Conservation (phyloP, 1,140 invertebrate genomes). For the Babylonia areolata region DNA sequence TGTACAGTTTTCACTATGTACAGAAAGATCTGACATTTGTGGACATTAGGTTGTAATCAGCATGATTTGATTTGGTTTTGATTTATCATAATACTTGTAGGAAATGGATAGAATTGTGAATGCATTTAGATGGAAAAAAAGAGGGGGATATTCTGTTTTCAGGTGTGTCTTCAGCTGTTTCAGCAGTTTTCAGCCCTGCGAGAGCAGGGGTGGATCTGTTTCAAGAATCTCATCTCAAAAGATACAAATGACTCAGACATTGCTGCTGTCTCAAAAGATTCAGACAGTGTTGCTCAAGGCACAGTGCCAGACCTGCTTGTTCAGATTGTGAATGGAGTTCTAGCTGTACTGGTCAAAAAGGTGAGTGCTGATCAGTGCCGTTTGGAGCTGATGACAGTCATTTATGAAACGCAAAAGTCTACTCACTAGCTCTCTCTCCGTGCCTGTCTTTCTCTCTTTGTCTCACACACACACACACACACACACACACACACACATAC, state of each 20-base stretch:
- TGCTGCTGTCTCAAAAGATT: neutral
- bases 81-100: too few relatives aligned
- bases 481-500: neutral
- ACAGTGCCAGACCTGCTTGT: neutral
- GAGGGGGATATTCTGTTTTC: neutral
- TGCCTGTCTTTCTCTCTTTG: too few relatives aligned
- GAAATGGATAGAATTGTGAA: too few relatives aligned
- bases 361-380: neutral
- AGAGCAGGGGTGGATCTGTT: neutral
- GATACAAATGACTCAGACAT: too few relatives aligned
- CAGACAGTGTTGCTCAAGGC: neutral
- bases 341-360: neutral
- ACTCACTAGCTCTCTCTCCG: too few relatives aligned
- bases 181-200: constrained; percentile 46
- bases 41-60: too few relatives aligned
- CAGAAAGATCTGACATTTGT: too few relatives aligned
- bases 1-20: too few relatives aligned
- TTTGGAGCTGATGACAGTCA: neutral
- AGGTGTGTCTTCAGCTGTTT: constrained; percentile 61
- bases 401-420: too few relatives aligned
- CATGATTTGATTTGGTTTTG: too few relatives aligned
- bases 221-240: neutral
- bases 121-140: too few relatives aligned
- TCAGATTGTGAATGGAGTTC: neutral
- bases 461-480: neutral